Evolutionary conservation across 2,797 vertebrate genomes (phyloP).

Genomic region (Gymnodraco acuticeps): DNA sequence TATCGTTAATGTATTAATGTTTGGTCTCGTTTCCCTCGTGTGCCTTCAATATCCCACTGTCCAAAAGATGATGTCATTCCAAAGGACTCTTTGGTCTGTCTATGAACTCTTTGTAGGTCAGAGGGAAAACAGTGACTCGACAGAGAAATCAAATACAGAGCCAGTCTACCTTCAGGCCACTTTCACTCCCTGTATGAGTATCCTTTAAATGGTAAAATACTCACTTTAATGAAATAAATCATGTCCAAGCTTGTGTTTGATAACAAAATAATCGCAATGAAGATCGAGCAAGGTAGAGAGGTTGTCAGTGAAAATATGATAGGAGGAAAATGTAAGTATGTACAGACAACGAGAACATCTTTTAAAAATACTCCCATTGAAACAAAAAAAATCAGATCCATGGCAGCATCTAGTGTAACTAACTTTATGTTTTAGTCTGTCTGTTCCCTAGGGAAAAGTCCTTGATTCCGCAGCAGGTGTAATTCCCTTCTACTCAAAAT

Average conservation of each 20-base stretch:
- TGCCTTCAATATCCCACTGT: slow-evolving; percentile 5
- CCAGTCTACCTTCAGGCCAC: slow-evolving; percentile 4
- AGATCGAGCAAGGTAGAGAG: too few relatives aligned
- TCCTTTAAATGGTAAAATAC: not conserved
- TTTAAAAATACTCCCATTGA: not conserved
- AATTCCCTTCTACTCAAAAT: slow-evolving; percentile 27
- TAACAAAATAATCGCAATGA: too few relatives aligned
- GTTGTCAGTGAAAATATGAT: not conserved
- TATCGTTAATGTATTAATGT: too few relatives aligned
- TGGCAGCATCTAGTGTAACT: not conserved
- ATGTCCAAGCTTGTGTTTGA: not conserved
- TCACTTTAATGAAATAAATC: not conserved
- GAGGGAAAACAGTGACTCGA: slow-evolving; percentile 4
- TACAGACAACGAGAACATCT: not conserved
- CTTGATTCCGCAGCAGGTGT: slow-evolving; percentile 23
- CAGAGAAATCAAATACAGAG: slow-evolving; percentile 34
- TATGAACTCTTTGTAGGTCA: slow-evolving; percentile 9
- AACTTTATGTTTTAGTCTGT: not conserved
- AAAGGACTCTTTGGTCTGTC: slow-evolving; percentile 21
- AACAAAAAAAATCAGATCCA: slow-evolving; percentile 3
- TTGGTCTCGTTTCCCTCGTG: not conserved
- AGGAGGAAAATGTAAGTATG: not conserved
- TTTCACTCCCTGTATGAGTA: not conserved
- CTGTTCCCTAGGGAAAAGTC: not conserved
- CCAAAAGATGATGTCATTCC: slow-evolving; percentile 28